Evolutionary conservation across 2,797 vertebrate species (phyloP), one percentile per base, ranked within the genome.

Genomic region (Lindbergichthys nudifrons): DNA sequence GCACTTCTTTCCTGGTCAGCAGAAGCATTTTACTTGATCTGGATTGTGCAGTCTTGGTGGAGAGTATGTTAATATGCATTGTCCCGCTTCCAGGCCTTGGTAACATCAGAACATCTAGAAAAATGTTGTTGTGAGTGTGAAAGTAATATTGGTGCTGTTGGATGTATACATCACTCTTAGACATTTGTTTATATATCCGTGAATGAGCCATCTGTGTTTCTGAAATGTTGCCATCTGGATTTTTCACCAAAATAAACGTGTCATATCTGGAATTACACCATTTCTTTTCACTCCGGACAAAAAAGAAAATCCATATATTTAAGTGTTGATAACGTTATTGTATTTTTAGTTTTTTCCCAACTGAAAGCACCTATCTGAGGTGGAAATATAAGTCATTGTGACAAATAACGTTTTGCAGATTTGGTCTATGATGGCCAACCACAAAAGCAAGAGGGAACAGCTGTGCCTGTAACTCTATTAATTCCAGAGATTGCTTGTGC

Each of bases 401-500:
- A 89, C 79, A 75, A 77, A 89, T 85, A 83, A 69, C 79, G 65
- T 82, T 82, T 36, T 76, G 72, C 75, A 73, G 68, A 59, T 80
- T 58, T 77, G 81, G 84, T 82, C 48, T 81, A 67, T 73, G 66
- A 76, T 63, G 63, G 50, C 76, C 69, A 82, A 73, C 66, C 67
- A 84, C 74, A 77, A 69, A 74, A 63, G 73, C 61, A 61, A 79
- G 67, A 82, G 66, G 58, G 75, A 90, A 86, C 86, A 92, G 83
- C 90, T 87, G 88, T 69, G 82, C 73, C 77, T 79, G 79, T 86
- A 89, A 72, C 82, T 91, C 88, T 88, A 91, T 92, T 91, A 88
- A 90, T 89, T 86, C 83, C 79, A 87, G 69, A 92, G 88, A 92
- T 92, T 91, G 89, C 85, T 88, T 91, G 92, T 93, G 89, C 89